Percentiles rank a stretch among this genome's conserved stretches.
Evolutionary conservation across 1,140 invertebrate species (phyloP).

Genomic region (Steinernema feltiae): DNA sequence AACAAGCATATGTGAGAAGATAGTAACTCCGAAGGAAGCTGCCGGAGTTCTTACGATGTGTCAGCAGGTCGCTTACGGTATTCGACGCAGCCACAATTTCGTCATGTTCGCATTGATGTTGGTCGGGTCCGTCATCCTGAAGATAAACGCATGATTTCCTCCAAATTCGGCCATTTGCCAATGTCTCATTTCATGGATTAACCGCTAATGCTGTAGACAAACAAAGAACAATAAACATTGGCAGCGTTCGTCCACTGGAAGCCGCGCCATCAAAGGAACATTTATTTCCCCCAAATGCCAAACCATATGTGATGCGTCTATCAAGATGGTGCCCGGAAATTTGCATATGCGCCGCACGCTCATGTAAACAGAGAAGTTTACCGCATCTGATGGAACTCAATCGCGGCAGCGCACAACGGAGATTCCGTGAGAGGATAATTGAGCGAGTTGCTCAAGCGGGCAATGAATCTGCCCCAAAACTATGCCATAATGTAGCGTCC

Average conservation of each 20-base stretch:
- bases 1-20: constrained; percentile 56
- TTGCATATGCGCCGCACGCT: not conserved
- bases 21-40: constrained; percentile 54
- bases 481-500: not conserved
- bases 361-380: not conserved
- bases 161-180: not conserved
- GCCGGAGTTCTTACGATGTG: constrained; percentile 54
- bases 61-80: constrained; percentile 55
- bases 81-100: constrained; percentile 56
- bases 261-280: not conserved
- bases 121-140: constrained; percentile 52
- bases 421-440: not conserved
- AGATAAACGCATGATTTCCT: constrained; percentile 22
- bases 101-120: constrained; percentile 47
- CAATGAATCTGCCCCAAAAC: not conserved
- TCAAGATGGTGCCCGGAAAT: not conserved
- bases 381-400: not conserved
- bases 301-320: constrained; percentile 5
- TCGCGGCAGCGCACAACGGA: not conserved
- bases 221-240: not conserved
- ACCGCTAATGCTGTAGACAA: not conserved
- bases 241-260: not conserved
- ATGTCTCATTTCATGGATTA: constrained; percentile 7
- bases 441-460: not conserved
- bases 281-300: not conserved